A percentile compares a stretch with the other conserved stretches of the same genome.
Conservation (phyloP, 2,888 invertebrate species). For the Ramazzottius varieornatus region DNA sequence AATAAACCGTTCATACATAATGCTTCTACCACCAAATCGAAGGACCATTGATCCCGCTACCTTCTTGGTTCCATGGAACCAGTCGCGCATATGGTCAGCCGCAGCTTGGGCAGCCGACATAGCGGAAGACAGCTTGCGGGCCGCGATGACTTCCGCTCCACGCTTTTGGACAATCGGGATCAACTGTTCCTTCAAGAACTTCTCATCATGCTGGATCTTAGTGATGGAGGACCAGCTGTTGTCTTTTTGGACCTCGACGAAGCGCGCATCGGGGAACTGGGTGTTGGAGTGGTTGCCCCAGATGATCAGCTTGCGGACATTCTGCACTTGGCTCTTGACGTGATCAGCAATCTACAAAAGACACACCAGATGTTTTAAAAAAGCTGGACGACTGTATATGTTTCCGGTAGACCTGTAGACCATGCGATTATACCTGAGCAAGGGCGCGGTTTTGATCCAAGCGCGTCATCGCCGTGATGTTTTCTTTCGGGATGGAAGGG, state of each 20-base stretch:
- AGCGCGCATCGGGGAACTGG: constrained; percentile 71
- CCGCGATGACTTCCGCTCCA: constrained; percentile 85
- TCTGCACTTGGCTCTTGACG: constrained; percentile 32
- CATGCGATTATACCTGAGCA: constrained; percentile 47
- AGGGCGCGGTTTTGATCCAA: constrained; percentile 91
- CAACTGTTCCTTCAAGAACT: constrained; percentile 53
- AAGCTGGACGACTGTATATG: too few species aligned
- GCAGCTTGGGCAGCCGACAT: constrained; percentile 98
- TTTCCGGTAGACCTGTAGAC: too few species aligned
- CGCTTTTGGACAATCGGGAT: constrained; percentile 69
- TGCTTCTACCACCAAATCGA: neutral
- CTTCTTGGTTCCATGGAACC: constrained; percentile 58
- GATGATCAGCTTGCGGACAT: constrained; percentile 68
- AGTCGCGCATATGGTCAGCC: constrained; percentile 84
- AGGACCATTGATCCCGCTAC: too few species aligned
- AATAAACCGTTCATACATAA: neutral
- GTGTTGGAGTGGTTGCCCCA: constrained; percentile 99
- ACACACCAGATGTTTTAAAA: neutral
- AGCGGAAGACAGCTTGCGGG: constrained; percentile 89
- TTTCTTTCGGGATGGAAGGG: constrained; percentile 75
- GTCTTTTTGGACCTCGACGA: constrained; percentile 19
- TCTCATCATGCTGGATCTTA: constrained; percentile 33
- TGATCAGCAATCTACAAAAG: constrained; percentile 23
- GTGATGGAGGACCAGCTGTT: neutral
- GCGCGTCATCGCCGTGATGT: constrained; percentile 91